These are phyloP conservation scores for Platycheirus rosarum DNA, from an alignment of 2,888 invertebrate species.

Conservation along the genomic window DNA sequence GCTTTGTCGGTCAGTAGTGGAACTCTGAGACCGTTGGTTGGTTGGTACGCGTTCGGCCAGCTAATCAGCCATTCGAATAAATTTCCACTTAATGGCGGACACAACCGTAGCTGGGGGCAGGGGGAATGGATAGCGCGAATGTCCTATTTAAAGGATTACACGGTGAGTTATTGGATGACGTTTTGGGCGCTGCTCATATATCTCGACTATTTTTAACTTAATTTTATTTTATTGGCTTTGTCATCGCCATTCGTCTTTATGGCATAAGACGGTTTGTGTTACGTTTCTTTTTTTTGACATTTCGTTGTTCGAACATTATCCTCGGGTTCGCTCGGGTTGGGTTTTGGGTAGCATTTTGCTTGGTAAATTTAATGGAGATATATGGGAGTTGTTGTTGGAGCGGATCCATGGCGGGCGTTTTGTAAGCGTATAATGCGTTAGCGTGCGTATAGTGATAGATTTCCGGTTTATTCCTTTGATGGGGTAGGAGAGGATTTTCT, in stretches of 20 bases:
- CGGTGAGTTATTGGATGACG: slow-evolving; percentile 78
- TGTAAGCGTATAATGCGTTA: slow-evolving; percentile 68
- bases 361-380: slow-evolving; percentile 69
- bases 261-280: slow-evolving; percentile 4
- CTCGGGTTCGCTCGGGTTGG: too few relatives aligned
- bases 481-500: slow-evolving; percentile 14
- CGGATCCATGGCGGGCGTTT: slow-evolving; percentile 42
- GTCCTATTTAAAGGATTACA: slow-evolving; percentile 82
- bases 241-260: slow-evolving; percentile 70
- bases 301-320: slow-evolving; percentile 25
- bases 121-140: slow-evolving; percentile 79
- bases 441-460: slow-evolving; percentile 63
- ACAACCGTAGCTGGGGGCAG: background rate
- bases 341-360: slow-evolving; percentile 52
- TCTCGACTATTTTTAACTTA: slow-evolving; percentile 81
- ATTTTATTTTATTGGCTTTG: slow-evolving; percentile 81
- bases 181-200: slow-evolving; percentile 77
- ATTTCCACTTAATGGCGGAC: slow-evolving; percentile 67
- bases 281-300: slow-evolving; percentile 9
- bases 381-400: slow-evolving; percentile 60
- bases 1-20: slow-evolving; percentile 71
- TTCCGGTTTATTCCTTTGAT: slow-evolving; percentile 49
- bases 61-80: slow-evolving; percentile 71
- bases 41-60: slow-evolving; percentile 57
- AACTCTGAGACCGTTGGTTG: slow-evolving; percentile 1